Evolutionary conservation across 2,797 vertebrate species (phyloP).

Genomic region (Aselliscus stoliczkanus): DNA sequence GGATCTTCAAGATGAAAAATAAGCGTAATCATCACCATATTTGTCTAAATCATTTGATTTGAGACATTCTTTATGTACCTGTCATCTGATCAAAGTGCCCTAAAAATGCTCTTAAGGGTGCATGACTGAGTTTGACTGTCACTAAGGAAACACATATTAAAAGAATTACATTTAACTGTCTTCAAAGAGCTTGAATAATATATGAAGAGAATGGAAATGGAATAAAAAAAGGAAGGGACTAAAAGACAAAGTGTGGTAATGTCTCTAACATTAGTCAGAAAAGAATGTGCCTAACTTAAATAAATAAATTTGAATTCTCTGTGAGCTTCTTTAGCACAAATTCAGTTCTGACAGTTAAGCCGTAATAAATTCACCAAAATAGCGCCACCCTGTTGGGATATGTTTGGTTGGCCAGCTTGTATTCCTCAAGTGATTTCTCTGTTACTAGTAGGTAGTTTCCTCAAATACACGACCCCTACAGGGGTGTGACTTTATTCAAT

Average conservation of each 20-base stretch:
- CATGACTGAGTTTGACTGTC: not conserved
- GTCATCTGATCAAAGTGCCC: constrained; percentile 38
- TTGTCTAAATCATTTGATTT: constrained; percentile 35
- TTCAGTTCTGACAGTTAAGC: constrained; percentile 21
- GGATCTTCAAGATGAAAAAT: not conserved
- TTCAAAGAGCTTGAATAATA: constrained; percentile 1
- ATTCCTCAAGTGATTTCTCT: not conserved
- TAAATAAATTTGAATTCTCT: constrained; percentile 43
- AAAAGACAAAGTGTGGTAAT: constrained; percentile 19
- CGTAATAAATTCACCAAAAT: constrained; percentile 36
- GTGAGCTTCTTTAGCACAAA: not conserved
- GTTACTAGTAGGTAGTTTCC: not conserved
- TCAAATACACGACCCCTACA: not conserved
- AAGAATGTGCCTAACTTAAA: constrained; percentile 16
- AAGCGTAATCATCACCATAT: not conserved
- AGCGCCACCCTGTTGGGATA: not conserved
- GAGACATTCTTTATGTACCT: not conserved
- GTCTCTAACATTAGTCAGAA: not conserved
- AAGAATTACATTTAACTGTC: constrained; percentile 8
- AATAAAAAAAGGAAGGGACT: not conserved
- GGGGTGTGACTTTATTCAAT: not conserved
- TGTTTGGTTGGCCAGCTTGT: not conserved
- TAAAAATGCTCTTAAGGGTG: not conserved
- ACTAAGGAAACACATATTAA: constrained; percentile 56
- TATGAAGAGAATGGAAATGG: not conserved